Conservation (phyloP, 2,888 invertebrate genomes). For the Melanchra persicariae region DNA sequence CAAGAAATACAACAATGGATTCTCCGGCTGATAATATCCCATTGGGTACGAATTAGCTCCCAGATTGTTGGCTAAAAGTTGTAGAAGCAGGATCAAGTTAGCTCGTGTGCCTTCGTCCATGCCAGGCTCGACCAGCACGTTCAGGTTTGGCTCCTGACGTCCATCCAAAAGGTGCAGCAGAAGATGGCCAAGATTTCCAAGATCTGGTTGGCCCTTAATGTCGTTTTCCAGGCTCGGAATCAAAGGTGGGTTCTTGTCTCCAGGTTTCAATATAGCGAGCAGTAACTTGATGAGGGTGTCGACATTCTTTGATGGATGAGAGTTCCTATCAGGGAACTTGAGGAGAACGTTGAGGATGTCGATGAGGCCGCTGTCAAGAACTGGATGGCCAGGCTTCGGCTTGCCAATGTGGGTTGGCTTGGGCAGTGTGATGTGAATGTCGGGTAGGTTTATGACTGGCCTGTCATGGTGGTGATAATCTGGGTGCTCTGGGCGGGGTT, state of each 20-base stretch:
- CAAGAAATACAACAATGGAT: slow-evolving; percentile 54
- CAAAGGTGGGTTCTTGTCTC: slow-evolving; percentile 21
- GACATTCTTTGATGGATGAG: slow-evolving; percentile 24
- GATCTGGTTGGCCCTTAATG: slow-evolving; percentile 2
- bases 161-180: slow-evolving; percentile 32
- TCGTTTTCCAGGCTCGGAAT: slow-evolving; percentile 1
- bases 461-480: slow-evolving; percentile 40
- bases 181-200: slow-evolving; percentile 26
- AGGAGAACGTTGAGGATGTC: slow-evolving; percentile 52
- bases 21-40: slow-evolving; percentile 44
- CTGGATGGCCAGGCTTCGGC: slow-evolving; percentile 27
- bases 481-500: background rate
- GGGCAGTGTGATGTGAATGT: slow-evolving; percentile 33
- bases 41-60: slow-evolving; percentile 25
- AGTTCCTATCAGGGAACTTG: slow-evolving; percentile 32
- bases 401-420: slow-evolving; percentile 29
- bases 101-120: slow-evolving; percentile 42
- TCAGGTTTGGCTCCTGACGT: slow-evolving; percentile 39
- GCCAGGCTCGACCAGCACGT: slow-evolving; percentile 43
- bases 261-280: slow-evolving; percentile 41
- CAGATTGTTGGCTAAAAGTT: slow-evolving; percentile 43
- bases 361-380: slow-evolving; percentile 26
- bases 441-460: slow-evolving; percentile 9
- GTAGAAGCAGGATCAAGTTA: slow-evolving; percentile 41
- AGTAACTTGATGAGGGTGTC: slow-evolving; percentile 41